phyloP scores from a whole-genome alignment of 2,888 invertebrate species.

The Torymus texanus region DNA sequence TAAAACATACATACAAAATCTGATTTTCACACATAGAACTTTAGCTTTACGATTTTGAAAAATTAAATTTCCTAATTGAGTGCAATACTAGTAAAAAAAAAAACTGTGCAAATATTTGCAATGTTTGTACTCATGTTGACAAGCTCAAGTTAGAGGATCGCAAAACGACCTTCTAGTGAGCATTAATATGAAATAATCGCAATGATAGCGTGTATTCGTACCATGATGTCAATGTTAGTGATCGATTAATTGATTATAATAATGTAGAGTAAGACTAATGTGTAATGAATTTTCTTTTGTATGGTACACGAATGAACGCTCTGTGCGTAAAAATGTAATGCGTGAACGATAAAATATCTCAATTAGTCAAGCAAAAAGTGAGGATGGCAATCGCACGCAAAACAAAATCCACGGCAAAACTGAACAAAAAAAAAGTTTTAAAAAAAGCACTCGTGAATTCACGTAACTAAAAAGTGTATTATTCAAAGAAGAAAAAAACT shows the following conservation, averaged over 20 bases:
- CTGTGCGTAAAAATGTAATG: constrained; percentile 54
- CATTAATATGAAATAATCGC: not conserved
- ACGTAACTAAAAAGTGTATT: constrained; percentile 31
- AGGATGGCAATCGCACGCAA: constrained; percentile 38
- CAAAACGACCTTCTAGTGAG: not conserved
- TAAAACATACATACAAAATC: too few relatives aligned
- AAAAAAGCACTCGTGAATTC: constrained; percentile 40
- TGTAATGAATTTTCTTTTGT: not conserved
- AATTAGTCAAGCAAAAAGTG: constrained; percentile 53
- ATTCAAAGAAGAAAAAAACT: constrained; percentile 22
- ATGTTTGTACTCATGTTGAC: too few relatives aligned
- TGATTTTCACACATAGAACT: too few relatives aligned
- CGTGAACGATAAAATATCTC: constrained; percentile 36
- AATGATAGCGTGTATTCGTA: not conserved
- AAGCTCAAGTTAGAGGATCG: too few relatives aligned
- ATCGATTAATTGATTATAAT: not conserved
- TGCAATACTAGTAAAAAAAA: too few relatives aligned
- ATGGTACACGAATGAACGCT: constrained; percentile 12
- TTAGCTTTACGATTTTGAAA: too few relatives aligned
- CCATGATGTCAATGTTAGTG: not conserved
- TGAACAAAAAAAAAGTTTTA: constrained; percentile 33
- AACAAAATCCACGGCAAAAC: constrained; percentile 49
- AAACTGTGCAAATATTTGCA: too few relatives aligned
- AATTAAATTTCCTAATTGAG: too few relatives aligned
- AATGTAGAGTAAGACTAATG: not conserved